Percentiles rank a stretch among this genome's conserved stretches.
These are phyloP conservation scores for Ibycter americanus DNA, from an alignment of 2,797 vertebrate genomes.

Conservation along the genomic window DNA sequence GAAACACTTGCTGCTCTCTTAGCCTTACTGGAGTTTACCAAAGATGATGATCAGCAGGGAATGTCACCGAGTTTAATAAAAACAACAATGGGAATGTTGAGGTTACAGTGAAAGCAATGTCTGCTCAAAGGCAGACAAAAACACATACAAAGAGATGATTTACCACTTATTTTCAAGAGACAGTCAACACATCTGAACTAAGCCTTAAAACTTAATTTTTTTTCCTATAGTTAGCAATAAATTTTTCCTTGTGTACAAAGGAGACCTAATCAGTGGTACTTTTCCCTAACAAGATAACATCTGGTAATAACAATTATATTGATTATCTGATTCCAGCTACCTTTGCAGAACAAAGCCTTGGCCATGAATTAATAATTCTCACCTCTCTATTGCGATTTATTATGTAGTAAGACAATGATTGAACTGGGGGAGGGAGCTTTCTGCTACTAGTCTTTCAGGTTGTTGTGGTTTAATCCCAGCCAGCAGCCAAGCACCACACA, in stretches of 20 bases:
- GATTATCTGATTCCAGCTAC: conserved; percentile 19
- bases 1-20: not conserved
- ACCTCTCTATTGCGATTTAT: not conserved
- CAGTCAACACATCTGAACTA: not conserved
- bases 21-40: not conserved
- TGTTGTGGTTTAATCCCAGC: too few relatives aligned
- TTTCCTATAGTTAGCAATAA: not conserved
- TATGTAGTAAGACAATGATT: not conserved
- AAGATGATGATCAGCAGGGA: not conserved
- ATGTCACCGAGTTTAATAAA: not conserved
- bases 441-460: not conserved
- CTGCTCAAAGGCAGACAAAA: not conserved
- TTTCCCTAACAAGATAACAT: not conserved
- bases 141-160: not conserved
- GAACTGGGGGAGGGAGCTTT: not conserved
- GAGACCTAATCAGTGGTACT: not conserved
- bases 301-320: conserved; percentile 4
- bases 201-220: not conserved
- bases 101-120: not conserved
- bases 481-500: too few relatives aligned
- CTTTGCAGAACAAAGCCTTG: not conserved
- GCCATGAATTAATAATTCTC: not conserved
- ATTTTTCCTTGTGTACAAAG: not conserved
- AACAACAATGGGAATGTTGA: not conserved
- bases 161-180: not conserved